Evolutionary conservation across 2,888 invertebrate genomes (phyloP), one percentile per base, ranked within the genome.

Genomic region (Idaea straminata): DNA sequence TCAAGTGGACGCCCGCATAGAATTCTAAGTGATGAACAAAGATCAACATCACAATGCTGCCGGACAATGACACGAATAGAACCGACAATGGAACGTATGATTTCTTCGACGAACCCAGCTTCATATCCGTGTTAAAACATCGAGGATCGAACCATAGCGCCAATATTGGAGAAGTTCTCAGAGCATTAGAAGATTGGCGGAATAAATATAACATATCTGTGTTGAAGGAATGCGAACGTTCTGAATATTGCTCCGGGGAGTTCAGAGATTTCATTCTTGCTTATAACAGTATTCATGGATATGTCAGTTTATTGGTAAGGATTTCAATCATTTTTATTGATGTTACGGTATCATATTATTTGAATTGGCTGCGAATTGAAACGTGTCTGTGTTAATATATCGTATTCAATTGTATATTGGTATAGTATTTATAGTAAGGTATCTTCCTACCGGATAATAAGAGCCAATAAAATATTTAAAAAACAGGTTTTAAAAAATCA

Each of bases 231-330:
- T 92, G 92, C 67, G 83, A 85, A 35, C 78, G 79, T 13, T 83
- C 86, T 2, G 87, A 89, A 68, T 95, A 95, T 83, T 96, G 96
- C 79, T 91, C 93, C 7, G 94, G 95, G 0, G 90, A 92, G 64
- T 90, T 95, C 65, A 87, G 94, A 65, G 94, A 95, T 70, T 85
- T 96, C 71, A 93, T 96, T 36, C 81, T 93, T 4, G 92, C 92
- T 0, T 97, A 97, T 84, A 94, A 95, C 66, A 91, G 94, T 65
- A 94, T 96, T 71, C 98, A 98, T 83, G 97, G 97, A 66, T 97
- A 97, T 85, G 94, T 97, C 72, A 96, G 97, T 66, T 91, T 98
- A 63, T 88, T 96, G 84, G 97, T 98, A 81, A 94, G 94, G 87
- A 35, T 63, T 62, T 57, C 61, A 5, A 62, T 35, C 57, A 34